A percentile compares a stretch with the other conserved stretches of the same genome.
Conservation (phyloP, 2,888 invertebrate genomes). For the Xestia c-nigrum region DNA sequence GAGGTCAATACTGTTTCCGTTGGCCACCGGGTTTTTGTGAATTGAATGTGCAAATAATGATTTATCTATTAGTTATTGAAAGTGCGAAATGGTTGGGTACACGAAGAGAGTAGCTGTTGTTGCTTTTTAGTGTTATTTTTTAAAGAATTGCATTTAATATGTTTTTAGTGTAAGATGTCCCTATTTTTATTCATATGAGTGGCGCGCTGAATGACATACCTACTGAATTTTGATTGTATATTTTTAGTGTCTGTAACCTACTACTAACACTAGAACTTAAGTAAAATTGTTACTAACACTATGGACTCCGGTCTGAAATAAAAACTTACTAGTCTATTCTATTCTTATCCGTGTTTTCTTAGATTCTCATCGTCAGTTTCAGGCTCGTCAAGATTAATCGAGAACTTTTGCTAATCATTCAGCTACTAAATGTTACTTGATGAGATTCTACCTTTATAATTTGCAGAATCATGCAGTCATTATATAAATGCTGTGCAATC, state of each 20-base stretch:
- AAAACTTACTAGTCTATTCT: too few relatives aligned
- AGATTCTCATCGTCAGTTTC: not conserved
- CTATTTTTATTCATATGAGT: not conserved
- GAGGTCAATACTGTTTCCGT: slow-evolving; percentile 73
- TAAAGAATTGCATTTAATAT: not conserved
- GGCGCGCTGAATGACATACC: too few relatives aligned
- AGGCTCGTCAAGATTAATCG: not conserved
- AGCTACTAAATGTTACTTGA: not conserved
- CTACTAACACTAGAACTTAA: too few relatives aligned
- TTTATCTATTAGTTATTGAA: slow-evolving; percentile 40
- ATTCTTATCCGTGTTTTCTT: not conserved
- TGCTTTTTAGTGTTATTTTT: not conserved
- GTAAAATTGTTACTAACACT: too few relatives aligned
- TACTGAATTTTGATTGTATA: too few relatives aligned
- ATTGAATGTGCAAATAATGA: slow-evolving; percentile 49
- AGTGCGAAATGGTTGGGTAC: slow-evolving; percentile 24
- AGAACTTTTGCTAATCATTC: slow-evolving; percentile 2
- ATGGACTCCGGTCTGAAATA: too few relatives aligned
- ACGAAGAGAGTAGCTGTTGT: not conserved
- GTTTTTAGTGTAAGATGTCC: not conserved
- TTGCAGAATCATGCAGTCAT: slow-evolving; percentile 39
- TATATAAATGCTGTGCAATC: not conserved
- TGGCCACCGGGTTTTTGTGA: slow-evolving; percentile 53
- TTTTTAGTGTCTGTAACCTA: too few relatives aligned
- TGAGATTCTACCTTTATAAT: not conserved